phyloP scores from a whole-genome alignment of 2,888 invertebrate species.

The Leucania comma region DNA sequence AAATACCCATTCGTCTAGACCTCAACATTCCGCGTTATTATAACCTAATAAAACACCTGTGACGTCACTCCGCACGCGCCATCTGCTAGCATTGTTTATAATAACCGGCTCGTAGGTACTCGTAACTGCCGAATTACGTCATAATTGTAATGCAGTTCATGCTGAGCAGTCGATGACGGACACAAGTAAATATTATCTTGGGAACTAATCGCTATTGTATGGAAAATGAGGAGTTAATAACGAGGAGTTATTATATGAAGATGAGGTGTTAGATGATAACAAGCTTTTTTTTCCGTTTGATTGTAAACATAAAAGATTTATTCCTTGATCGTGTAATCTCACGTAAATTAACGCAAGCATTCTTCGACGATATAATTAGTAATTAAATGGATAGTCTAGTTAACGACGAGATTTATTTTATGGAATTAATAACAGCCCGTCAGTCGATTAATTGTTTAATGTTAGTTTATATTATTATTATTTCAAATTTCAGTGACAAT shows the following conservation, averaged over 20 bases:
- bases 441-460: too few species aligned
- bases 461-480: too few species aligned
- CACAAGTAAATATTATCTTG: constrained; percentile 49
- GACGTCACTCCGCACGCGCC: constrained; percentile 44
- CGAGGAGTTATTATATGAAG: constrained; percentile 43
- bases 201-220: constrained; percentile 52
- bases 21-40: constrained; percentile 1
- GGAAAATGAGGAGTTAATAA: constrained; percentile 25
- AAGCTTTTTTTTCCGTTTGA: constrained; percentile 17
- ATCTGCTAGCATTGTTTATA: constrained; percentile 47
- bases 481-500: too few species aligned
- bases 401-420: neutral
- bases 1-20: constrained; percentile 30
- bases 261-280: constrained; percentile 35
- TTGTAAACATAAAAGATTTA: constrained; percentile 15
- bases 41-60: constrained; percentile 30
- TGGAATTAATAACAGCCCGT: neutral
- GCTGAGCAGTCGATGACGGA: constrained; percentile 49
- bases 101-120: constrained; percentile 22
- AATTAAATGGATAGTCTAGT: too few species aligned
- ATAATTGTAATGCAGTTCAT: constrained; percentile 52
- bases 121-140: constrained; percentile 40
- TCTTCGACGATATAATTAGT: neutral
- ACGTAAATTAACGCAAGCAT: neutral
- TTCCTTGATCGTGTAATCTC: neutral